Conservation (phyloP, 2,797 vertebrate genomes). For the Luscinia megarhynchos region DNA sequence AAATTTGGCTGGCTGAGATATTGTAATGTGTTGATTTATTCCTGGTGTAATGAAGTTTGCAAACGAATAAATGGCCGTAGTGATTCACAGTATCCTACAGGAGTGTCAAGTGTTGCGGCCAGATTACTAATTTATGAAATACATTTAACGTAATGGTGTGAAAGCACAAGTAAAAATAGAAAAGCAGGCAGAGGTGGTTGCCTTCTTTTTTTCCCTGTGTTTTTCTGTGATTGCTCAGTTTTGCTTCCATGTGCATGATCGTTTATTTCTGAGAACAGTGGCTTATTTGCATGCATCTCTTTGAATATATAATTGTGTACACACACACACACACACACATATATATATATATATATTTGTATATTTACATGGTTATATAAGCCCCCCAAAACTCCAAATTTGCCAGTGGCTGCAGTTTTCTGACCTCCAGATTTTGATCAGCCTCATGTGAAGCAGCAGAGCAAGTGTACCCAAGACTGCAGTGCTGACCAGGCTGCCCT, state of each 20-base stretch:
- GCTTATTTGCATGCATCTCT: not conserved
- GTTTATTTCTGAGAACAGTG: not conserved
- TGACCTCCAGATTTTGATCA: constrained; percentile 8
- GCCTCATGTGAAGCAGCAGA: constrained; percentile 36
- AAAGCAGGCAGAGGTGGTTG: constrained; percentile 44
- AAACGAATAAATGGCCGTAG: constrained; percentile 76
- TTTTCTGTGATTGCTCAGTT: constrained; percentile 3
- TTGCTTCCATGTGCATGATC: constrained; percentile 12
- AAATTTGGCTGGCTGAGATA: constrained; percentile 74
- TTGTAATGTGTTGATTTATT: constrained; percentile 80
- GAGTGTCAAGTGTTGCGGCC: constrained; percentile 76
- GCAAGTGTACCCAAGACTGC: constrained; percentile 55
- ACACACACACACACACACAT: too few species aligned
- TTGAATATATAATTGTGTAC: not conserved
- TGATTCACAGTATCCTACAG: constrained; percentile 78
- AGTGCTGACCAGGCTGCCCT: constrained; percentile 63
- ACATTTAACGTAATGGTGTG: constrained; percentile 78
- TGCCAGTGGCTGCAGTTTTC: not conserved
- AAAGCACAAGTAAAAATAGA: constrained; percentile 78
- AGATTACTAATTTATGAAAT: constrained; percentile 84
- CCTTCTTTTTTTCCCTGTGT: not conserved
- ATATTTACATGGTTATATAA: not conserved
- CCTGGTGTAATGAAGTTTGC: constrained; percentile 80
- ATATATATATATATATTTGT: too few species aligned
- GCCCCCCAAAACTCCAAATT: not conserved